Conservation (phyloP, 2,888 invertebrate species). For the Cephus runcator region DNA sequence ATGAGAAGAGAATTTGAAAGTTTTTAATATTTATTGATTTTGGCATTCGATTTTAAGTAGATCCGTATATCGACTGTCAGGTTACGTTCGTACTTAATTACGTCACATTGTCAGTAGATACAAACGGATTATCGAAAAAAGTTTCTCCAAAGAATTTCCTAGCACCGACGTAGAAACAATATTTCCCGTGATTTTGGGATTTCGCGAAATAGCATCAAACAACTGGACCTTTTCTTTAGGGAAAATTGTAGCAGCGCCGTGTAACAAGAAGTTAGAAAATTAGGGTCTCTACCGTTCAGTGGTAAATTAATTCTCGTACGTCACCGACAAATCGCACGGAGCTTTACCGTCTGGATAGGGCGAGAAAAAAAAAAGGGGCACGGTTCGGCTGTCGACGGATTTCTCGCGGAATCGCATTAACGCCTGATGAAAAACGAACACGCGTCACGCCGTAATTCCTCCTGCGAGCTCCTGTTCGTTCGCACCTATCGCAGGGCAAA, state of each 20-base stretch:
- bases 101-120: background rate
- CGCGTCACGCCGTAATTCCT: background rate
- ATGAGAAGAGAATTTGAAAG: background rate
- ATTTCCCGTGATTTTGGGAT: background rate
- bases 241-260: background rate
- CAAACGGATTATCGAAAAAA: background rate
- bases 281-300: background rate
- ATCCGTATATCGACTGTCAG: background rate
- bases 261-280: background rate
- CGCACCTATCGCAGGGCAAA: background rate
- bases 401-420: background rate
- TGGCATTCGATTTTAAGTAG: background rate
- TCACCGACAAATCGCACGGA: background rate
- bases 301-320: conserved; percentile 3
- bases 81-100: background rate
- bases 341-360: background rate
- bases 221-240: background rate
- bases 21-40: background rate
- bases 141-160: background rate
- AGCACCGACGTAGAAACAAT: background rate
- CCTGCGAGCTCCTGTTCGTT: too few species aligned
- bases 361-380: background rate
- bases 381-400: background rate
- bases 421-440: conserved; percentile 11
- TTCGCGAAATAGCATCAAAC: background rate